phyloP scores from a whole-genome alignment of 2,797 vertebrate species.

The Apodemus agrarius region DNA sequence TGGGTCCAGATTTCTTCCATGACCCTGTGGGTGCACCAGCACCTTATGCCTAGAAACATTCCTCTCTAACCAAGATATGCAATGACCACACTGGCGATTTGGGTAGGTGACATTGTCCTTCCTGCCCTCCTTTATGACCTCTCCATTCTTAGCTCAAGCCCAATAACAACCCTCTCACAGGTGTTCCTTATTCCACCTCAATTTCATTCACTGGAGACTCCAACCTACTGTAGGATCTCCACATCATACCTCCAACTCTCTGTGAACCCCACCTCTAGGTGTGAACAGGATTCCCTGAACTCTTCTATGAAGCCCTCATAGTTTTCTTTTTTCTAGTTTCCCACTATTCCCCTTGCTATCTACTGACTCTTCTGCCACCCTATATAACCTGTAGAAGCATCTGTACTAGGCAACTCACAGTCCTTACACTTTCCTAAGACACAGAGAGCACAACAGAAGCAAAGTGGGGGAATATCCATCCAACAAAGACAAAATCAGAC shows the following conservation, averaged over 20 bases:
- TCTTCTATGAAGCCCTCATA: neutral
- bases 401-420: neutral
- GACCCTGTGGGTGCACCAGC: neutral
- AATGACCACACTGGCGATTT: neutral
- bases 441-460: neutral
- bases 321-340: too few species aligned
- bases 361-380: neutral
- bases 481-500: neutral
- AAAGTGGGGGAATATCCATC: neutral
- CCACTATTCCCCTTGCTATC: neutral
- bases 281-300: neutral
- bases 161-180: neutral
- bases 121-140: neutral
- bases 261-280: neutral
- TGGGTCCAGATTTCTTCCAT: neutral
- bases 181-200: neutral
- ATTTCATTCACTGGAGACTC: neutral
- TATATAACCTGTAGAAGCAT: neutral
- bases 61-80: neutral
- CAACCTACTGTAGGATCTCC: neutral
- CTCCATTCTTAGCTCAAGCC: neutral
- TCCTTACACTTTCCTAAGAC: neutral
- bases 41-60: neutral
- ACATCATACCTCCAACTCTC: neutral
- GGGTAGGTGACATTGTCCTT: neutral